phyloP scores from a whole-genome alignment of 1,140 invertebrate species.

The Luehdorfia chinensis region DNA sequence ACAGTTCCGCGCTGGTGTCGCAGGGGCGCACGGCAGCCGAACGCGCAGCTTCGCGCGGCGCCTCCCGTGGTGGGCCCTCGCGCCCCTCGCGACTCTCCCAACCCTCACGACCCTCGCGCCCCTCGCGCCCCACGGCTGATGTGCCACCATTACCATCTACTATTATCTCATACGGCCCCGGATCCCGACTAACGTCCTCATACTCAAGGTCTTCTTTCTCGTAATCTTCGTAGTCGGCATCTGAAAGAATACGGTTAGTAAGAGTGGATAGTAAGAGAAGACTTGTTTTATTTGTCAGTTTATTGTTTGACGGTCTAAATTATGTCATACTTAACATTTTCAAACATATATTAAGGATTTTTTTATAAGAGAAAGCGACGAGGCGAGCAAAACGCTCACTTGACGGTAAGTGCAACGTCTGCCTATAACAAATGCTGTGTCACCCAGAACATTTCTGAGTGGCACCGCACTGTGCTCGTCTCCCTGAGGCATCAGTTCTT shows the following conservation, averaged over 20 bases:
- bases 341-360: too few relatives aligned
- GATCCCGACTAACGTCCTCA: slow-evolving; percentile 65
- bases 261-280: background rate
- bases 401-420: too few relatives aligned
- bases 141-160: slow-evolving; percentile 42
- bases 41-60: slow-evolving; percentile 68
- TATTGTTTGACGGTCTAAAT: too few relatives aligned
- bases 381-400: too few relatives aligned
- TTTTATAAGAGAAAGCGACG: too few relatives aligned
- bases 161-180: slow-evolving; percentile 62
- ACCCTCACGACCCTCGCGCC: slow-evolving; percentile 15
- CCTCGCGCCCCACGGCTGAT: slow-evolving; percentile 20
- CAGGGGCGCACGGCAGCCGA: slow-evolving; percentile 84
- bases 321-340: too few relatives aligned
- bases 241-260: background rate
- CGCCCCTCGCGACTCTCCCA: slow-evolving; percentile 3
- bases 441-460: too few relatives aligned
- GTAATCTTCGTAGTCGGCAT: slow-evolving; percentile 61
- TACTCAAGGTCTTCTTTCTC: slow-evolving; percentile 63
- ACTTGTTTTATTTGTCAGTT: too few relatives aligned
- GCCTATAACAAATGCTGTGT: too few relatives aligned
- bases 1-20: slow-evolving; percentile 92
- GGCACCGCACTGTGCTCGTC: too few relatives aligned
- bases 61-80: slow-evolving; percentile 44
- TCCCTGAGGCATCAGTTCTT: too few relatives aligned